Evolutionary conservation across 1,140 invertebrate species (phyloP).

Genomic region (Cyphomyrmex costatus): DNA sequence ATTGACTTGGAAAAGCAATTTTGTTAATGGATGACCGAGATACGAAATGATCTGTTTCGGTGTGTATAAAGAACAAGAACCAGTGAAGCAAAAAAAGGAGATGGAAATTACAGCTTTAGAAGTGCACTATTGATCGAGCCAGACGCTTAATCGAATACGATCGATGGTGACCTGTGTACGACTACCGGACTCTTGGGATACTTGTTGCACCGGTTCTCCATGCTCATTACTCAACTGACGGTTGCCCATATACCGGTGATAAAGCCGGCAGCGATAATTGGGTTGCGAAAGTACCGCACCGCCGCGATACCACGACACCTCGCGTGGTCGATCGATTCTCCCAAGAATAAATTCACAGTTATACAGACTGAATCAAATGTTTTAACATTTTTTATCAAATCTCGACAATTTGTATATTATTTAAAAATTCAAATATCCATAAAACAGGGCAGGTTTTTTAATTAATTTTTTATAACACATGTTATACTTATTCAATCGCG

Average conservation of each 20-base stretch:
- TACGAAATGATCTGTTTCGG: neutral
- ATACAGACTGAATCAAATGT: neutral
- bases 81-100: neutral
- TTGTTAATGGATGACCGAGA: neutral
- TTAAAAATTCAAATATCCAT: neutral
- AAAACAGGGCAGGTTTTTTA: neutral
- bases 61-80: slow-evolving; percentile 1
- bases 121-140: slow-evolving; percentile 48
- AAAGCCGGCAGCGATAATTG: slow-evolving; percentile 69
- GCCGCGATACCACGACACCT: slow-evolving; percentile 47
- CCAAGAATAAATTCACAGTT: slow-evolving; percentile 18
- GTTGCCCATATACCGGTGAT: slow-evolving; percentile 68
- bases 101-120: slow-evolving; percentile 31
- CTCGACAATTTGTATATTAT: neutral
- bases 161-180: slow-evolving; percentile 64
- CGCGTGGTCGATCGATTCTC: slow-evolving; percentile 12
- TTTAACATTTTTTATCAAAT: slow-evolving; percentile 15
- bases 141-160: slow-evolving; percentile 65
- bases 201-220: slow-evolving; percentile 74
- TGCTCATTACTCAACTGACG: slow-evolving; percentile 71
- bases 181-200: slow-evolving; percentile 69
- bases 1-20: neutral
- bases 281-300: slow-evolving; percentile 57
- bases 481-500: neutral
- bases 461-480: neutral